phyloP scores from a whole-genome alignment of 2,797 vertebrate genomes.

The Pangasius mekongensis region DNA sequence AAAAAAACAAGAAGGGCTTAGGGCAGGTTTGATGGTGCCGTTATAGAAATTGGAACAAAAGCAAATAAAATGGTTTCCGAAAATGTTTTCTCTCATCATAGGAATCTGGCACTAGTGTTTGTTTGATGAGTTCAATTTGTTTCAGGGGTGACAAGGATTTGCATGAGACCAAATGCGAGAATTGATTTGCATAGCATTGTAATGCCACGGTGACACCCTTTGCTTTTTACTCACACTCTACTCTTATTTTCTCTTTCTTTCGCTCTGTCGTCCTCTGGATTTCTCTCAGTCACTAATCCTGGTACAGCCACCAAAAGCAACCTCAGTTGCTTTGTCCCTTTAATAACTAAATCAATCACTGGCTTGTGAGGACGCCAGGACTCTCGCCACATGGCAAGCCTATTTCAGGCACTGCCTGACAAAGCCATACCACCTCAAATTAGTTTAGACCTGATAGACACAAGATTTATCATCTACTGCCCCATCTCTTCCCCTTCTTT shows the following conservation, averaged over 20 bases:
- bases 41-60: slow-evolving; percentile 31
- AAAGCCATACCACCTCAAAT: slow-evolving; percentile 49
- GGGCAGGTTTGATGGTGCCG: slow-evolving; percentile 14
- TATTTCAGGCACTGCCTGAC: slow-evolving; percentile 41
- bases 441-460: slow-evolving; percentile 48
- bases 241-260: slow-evolving; percentile 3
- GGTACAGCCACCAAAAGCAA: slow-evolving; percentile 33
- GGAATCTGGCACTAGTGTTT: slow-evolving; percentile 36
- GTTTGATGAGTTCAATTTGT: slow-evolving; percentile 56
- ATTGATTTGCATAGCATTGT: slow-evolving; percentile 58
- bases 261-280: slow-evolving; percentile 8
- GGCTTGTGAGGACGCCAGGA: slow-evolving; percentile 33
- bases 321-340: slow-evolving; percentile 38
- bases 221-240: slow-evolving; percentile 27
- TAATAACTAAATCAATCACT: slow-evolving; percentile 57
- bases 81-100: slow-evolving; percentile 34
- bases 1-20: slow-evolving; percentile 1
- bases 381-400: slow-evolving; percentile 34
- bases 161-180: slow-evolving; percentile 50
- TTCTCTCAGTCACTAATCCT: slow-evolving; percentile 22
- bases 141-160: slow-evolving; percentile 57
- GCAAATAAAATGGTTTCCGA: slow-evolving; percentile 19
- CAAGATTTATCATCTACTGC: slow-evolving; percentile 27
- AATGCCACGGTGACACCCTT: slow-evolving; percentile 45
- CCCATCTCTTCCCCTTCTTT: slow-evolving; percentile 15